These are phyloP conservation scores for Perca flavescens DNA, from an alignment of 2,113 vertebrate species.

Conservation along the genomic window DNA sequence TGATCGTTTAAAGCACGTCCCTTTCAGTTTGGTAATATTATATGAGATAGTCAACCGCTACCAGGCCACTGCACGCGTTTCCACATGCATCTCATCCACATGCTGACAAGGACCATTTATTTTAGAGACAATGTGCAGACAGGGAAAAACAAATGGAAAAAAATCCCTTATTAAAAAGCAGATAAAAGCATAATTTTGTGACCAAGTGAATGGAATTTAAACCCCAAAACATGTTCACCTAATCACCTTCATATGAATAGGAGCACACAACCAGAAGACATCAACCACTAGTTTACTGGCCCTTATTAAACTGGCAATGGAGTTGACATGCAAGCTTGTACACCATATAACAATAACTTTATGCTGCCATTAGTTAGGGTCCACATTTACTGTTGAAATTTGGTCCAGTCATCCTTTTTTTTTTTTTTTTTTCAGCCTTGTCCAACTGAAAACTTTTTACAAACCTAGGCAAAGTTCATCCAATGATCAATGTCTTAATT, in stretches of 20 bases:
- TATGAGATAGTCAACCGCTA: not conserved
- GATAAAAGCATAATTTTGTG: not conserved
- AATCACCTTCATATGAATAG: slow-evolving; percentile 33
- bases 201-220: not conserved
- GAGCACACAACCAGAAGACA: slow-evolving; percentile 28
- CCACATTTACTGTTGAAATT: slow-evolving; percentile 15
- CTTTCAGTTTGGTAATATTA: slow-evolving; percentile 18
- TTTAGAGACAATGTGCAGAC: not conserved
- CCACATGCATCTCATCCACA: slow-evolving; percentile 1
- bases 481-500: not conserved
- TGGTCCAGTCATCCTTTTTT: not conserved
- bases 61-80: not conserved
- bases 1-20: slow-evolving; percentile 23
- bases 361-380: not conserved
- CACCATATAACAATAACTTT: not conserved
- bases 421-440: not conserved
- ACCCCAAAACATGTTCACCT: slow-evolving; percentile 4
- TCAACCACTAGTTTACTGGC: slow-evolving; percentile 13
- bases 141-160: slow-evolving; percentile 1
- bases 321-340: slow-evolving; percentile 27
- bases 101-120: not conserved
- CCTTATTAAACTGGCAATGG: slow-evolving; percentile 29
- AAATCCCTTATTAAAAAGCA: slow-evolving; percentile 39
- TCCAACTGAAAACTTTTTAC: slow-evolving; percentile 5
- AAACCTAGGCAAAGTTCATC: not conserved